Evolutionary conservation across 2,113 vertebrate genomes (phyloP).

Genomic region (Silurus glanis): DNA sequence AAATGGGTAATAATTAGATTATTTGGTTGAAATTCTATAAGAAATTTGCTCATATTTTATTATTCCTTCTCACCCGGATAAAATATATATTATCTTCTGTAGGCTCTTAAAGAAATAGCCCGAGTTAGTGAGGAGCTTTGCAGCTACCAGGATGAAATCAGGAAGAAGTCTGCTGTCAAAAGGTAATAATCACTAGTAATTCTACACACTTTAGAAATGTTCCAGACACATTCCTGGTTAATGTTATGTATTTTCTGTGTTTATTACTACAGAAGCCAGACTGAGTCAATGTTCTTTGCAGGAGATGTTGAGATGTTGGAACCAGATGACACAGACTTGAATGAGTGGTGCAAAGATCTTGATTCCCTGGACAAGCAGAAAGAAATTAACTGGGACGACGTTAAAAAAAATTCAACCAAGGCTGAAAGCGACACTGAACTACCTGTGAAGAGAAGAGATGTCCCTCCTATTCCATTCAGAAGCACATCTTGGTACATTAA

Average conservation of each 20-base stretch:
- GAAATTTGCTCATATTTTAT: slow-evolving; percentile 2
- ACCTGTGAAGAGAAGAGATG: slow-evolving; percentile 65
- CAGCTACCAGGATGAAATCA: slow-evolving; percentile 93
- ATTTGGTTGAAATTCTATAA: not conserved
- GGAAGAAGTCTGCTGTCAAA: slow-evolving; percentile 75
- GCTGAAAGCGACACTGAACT: slow-evolving; percentile 54
- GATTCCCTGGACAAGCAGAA: slow-evolving; percentile 71
- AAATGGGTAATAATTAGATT: not conserved
- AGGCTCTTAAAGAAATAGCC: slow-evolving; percentile 97
- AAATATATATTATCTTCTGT: slow-evolving; percentile 42
- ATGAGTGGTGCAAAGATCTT: slow-evolving; percentile 70
- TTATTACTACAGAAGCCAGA: slow-evolving; percentile 57
- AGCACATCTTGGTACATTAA: slow-evolving; percentile 85
- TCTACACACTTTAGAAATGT: slow-evolving; percentile 14
- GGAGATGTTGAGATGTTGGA: slow-evolving; percentile 65
- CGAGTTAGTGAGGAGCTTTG: slow-evolving; percentile 95
- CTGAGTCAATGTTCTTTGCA: slow-evolving; percentile 63
- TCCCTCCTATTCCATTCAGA: slow-evolving; percentile 83
- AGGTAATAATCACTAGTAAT: slow-evolving; percentile 70
- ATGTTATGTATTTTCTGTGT: slow-evolving; percentile 43
- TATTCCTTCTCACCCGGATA: slow-evolving; percentile 31
- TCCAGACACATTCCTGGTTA: not conserved
- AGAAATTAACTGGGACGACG: slow-evolving; percentile 70
- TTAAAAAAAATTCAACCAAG: slow-evolving; percentile 48
- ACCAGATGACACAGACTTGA: slow-evolving; percentile 61